Evolutionary conservation across 2,113 vertebrate genomes (phyloP), one percentile per base, ranked within the genome.

Genomic region (Corythornis cristatus): DNA sequence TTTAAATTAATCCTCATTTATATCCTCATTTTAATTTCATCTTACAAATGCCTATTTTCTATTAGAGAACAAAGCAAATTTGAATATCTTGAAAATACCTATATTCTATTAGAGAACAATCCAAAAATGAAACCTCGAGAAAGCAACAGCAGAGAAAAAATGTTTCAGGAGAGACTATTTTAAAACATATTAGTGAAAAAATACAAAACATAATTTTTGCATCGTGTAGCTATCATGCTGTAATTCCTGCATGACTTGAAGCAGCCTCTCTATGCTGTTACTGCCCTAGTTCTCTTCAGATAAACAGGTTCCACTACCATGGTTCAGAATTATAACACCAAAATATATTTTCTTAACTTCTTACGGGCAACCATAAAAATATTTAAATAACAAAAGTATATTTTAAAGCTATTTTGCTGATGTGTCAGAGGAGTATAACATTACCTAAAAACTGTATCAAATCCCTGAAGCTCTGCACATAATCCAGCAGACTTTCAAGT

Each of bases 1-100:
- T 94, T 68, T 91, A 90, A 91, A 90, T 91, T 88, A 94, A 95
- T 96, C 73, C 48, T 51, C 48, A 65, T 93, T 94, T 94, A 90
- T 90, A 26, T 56, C 53, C 45, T 86, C 37, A 57, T 95, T 96
- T 97, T 90, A 93, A 90, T 78, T 90, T 70, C 22, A 5, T 87
- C 77, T 96, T 23, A 8, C 70, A 93, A 82, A 94, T 90, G 70
- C 17, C 66, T 88, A 40, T 72, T 89, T 85, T 67, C 28, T 91
- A 68, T 90, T 92, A 76, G 45, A 70, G 7, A 88, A 33, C 56
- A 88, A 80, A 70, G 40, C 7, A 88, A 94, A 93, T 46, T 78
- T 90, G 73, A 19, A 5, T 86, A 80, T 87, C 76, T 96, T 23
- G 7, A 72, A 93, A 81, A 94, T 89, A 62, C 19, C 66, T 88